Conservation (phyloP, 1,140 invertebrate species). For the Colletes gigas region DNA sequence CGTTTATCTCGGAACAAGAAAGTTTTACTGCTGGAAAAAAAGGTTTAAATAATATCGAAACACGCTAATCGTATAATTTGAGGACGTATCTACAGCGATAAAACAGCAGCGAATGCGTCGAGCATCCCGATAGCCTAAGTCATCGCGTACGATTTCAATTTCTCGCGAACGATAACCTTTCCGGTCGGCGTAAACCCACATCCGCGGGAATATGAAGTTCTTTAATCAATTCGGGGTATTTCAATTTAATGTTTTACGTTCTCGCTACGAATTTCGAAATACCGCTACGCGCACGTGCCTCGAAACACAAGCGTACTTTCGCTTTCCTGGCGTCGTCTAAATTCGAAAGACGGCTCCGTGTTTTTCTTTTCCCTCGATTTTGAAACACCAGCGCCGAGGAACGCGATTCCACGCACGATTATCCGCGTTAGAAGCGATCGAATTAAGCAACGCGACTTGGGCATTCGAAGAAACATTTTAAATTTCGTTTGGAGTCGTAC, state of each 20-base stretch:
- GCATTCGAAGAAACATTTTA: no score
- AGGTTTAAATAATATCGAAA: no score
- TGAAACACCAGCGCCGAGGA: background rate
- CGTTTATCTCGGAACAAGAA: no score
- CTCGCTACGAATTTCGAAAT: conserved; percentile 47
- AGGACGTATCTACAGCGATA: background rate
- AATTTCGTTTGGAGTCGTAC: no score
- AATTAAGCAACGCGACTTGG: no score
- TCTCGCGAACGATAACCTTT: conserved; percentile 12
- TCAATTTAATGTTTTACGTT: conserved; percentile 4
- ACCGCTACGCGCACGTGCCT: conserved; percentile 54
- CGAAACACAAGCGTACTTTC: conserved; percentile 47
- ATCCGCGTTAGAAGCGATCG: background rate
- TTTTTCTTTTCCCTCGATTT: background rate
- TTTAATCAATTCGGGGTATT: conserved; percentile 18
- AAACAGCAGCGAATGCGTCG: background rate
- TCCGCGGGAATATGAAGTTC: background rate
- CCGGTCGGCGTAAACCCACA: background rate
- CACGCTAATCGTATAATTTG: no score
- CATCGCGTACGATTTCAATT: background rate
- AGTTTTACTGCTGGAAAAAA: no score
- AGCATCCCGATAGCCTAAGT: background rate
- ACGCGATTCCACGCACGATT: background rate
- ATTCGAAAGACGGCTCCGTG: conserved; percentile 12
- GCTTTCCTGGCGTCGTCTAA: conserved; percentile 43